Percentiles rank a stretch among this genome's conserved stretches.
phyloP scores from a whole-genome alignment of 2,113 vertebrate genomes.

The Leiothrix lutea region DNA sequence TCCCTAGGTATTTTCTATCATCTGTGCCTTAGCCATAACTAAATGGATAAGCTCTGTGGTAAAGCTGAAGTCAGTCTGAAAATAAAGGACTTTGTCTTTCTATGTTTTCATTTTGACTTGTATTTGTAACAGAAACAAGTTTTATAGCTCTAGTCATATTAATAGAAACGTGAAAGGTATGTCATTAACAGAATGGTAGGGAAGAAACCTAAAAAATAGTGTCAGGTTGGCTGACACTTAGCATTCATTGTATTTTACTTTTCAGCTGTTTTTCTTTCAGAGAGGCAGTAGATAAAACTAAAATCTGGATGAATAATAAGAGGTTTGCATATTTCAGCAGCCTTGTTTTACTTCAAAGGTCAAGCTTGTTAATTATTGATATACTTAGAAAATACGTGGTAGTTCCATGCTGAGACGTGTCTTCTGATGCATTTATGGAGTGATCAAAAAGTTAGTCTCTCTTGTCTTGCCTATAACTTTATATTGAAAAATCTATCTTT shows the following conservation, averaged over 20 bases:
- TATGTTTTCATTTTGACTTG: background rate
- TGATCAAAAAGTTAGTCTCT: background rate
- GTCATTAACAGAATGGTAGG: background rate
- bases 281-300: background rate
- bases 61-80: background rate
- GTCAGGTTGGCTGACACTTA: background rate
- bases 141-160: background rate
- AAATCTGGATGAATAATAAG: background rate
- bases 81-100: background rate
- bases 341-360: background rate
- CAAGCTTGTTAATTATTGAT: background rate
- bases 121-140: background rate
- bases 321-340: background rate
- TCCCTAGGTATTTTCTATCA: background rate
- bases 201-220: background rate
- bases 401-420: background rate
- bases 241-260: background rate
- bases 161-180: background rate
- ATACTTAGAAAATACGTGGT: background rate
- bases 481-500: background rate
- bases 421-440: background rate
- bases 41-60: background rate
- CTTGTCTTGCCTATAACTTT: background rate
- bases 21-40: accelerated
- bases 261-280: background rate